Evolutionary conservation across 1,140 invertebrate species (phyloP), one percentile per base, ranked within the genome.

Genomic region (Oreohelix idahoensis): DNA sequence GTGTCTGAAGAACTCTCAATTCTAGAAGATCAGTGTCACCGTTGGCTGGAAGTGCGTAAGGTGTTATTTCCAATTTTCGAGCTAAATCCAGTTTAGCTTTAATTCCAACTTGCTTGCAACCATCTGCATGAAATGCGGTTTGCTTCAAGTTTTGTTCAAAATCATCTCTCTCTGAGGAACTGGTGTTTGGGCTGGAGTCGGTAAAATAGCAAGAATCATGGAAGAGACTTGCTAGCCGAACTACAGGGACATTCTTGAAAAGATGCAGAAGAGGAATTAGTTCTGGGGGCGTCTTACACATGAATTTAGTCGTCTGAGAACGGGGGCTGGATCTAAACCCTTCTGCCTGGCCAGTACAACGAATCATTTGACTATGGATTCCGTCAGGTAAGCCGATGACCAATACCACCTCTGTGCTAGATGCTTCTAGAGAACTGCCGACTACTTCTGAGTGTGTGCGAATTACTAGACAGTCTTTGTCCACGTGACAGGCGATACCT

Each of bases 201-300:
- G 49, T 79, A 32, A 66, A 79, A 39, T 79, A 79, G 39, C 77
- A 63, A 36, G 77, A 79, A 38, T 79, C 77, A 38, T 79, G 5
- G 29, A 79, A 66, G 10, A 79, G 39, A 42, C 77, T 79, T 23
- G 53, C 1, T 20, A 17, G 53, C 23, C 1, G 26, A 26, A 36
- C 32, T 4, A 66, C 32, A 1, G 77, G 77, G 26, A 79, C 77
- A 5, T 63, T 10, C 17, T 17, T 79, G 51, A 79, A 66, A 1
- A 66, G 13, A 35, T 63, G 32, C 36, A 79, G 26, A 26, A 4
- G 39, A 2, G 10, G 35, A 0, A 58, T 4, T 1, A 79, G 58
- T 2, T 29, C 39, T 1, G 29, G 32, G 0, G 77, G 77, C 1
- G 77, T 79, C 58, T 11, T 39, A 39, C 77, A 69, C 51, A n/a